Evolutionary conservation across 2,888 invertebrate genomes (phyloP), one percentile per base, ranked within the genome.

Genomic region (Cheilosia pagana): DNA sequence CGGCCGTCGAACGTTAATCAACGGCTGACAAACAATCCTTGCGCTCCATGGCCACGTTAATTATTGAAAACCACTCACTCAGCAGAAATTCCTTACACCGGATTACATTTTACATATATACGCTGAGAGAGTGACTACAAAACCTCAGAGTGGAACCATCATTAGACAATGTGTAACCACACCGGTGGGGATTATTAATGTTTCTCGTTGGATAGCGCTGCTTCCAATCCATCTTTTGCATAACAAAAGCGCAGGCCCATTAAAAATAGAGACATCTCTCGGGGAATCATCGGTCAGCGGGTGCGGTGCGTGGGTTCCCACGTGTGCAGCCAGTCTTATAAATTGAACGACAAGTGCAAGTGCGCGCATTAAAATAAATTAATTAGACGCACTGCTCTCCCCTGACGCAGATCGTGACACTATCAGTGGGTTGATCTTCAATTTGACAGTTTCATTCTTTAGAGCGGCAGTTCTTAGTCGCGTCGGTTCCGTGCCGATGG

Each of bases 41-140:
- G 70, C 48, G 75, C 50, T 55, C 21, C 25, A 62, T 28, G 28
- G 74, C 83, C 67, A 79, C 79, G 81, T 85, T 81, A 85, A 85
- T 85, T 85, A 85, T 85, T 85, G 85, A 85, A 85, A 85, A 81
- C 81, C 85, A 67, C 81, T 85, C 85, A 71, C 81, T 85, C 85
- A 85, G 85, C 85, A 76, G 75, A 81, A 76, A 76, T 67, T 82
- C 55, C 55, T 53, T 31, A 45, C 39, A 71, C 63, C 57, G 35
- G 59, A 76, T 76, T 81, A 41, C 62, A 62, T n/a, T n/a, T n/a
- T n/a, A n/a, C n/a, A n/a, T n/a, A n/a, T 48, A 14, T n/a, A 39
- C 28, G 19, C 16, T n/a, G 41, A 57, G 41, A 57, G 6, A 45
- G 21, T 68, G 23, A 53, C 53, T 59, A 35, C 28, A n/a, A 31